These are phyloP conservation scores for Oncorhynchus nerka DNA, from an alignment of 2,113 vertebrate species.

Conservation along the genomic window DNA sequence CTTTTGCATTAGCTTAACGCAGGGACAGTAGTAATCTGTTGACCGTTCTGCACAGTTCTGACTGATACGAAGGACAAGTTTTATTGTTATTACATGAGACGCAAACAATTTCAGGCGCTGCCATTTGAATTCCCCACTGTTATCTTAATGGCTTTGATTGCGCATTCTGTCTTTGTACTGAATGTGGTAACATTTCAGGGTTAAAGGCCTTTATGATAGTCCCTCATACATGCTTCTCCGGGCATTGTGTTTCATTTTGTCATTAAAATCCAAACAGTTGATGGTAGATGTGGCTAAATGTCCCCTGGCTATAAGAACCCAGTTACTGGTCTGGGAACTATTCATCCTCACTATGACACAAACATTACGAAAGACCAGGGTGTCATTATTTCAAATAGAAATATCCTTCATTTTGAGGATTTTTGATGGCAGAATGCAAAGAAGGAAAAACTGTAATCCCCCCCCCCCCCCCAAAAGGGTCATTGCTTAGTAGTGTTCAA, in stretches of 20 bases:
- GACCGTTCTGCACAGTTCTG: too few species aligned
- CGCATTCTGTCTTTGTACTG: constrained; percentile 17
- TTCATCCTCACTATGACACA: background rate
- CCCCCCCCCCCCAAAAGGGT: background rate
- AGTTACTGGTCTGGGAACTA: too few species aligned
- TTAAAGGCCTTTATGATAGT: constrained; percentile 11
- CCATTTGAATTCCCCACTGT: constrained; percentile 13
- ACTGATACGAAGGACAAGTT: too few species aligned
- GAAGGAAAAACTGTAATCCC: background rate
- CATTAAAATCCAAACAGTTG: too few species aligned
- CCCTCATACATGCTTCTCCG: too few species aligned
- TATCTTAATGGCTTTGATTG: constrained; percentile 36
- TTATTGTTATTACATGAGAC: too few species aligned
- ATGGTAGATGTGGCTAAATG: too few species aligned
- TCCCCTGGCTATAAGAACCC: background rate
- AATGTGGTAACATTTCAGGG: background rate
- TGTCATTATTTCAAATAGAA: background rate
- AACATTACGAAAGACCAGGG: background rate
- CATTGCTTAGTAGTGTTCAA: background rate
- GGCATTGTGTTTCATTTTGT: too few species aligned
- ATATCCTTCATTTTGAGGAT: background rate
- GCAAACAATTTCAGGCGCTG: too few species aligned
- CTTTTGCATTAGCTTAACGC: too few species aligned
- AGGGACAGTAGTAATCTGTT: too few species aligned
- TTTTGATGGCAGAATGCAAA: too few species aligned